These are phyloP conservation scores for Trichopoda pennipes DNA, from an alignment of 2,888 invertebrate genomes.

Conservation along the genomic window DNA sequence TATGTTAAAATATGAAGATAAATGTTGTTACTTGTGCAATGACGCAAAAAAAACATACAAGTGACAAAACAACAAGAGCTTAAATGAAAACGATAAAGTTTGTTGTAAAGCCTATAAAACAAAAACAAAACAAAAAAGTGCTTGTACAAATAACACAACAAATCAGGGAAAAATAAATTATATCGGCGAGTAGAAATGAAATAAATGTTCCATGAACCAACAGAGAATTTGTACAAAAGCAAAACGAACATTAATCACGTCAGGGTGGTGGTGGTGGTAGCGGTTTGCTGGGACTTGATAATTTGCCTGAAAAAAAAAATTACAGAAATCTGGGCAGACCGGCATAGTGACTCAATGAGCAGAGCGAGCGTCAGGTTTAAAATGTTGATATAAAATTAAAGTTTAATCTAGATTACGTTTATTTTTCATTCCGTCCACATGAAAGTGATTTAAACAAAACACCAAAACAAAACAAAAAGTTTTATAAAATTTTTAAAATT, in stretches of 20 bases:
- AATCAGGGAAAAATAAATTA: slow-evolving; percentile 16
- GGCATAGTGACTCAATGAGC: not conserved
- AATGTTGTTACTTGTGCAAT: slow-evolving; percentile 35
- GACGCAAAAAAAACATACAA: not conserved
- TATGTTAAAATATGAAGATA: slow-evolving; percentile 48
- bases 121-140: not conserved
- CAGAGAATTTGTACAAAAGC: slow-evolving; percentile 6
- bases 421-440: too few relatives aligned
- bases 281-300: not conserved
- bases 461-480: too few relatives aligned
- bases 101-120: slow-evolving; percentile 38
- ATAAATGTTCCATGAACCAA: slow-evolving; percentile 34
- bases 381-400: too few relatives aligned
- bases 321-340: not conserved
- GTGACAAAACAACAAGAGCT: not conserved
- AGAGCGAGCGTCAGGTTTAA: too few relatives aligned
- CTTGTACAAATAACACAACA: slow-evolving; percentile 40
- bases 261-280: slow-evolving; percentile 4
- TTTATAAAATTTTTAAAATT: too few relatives aligned
- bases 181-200: slow-evolving; percentile 7
- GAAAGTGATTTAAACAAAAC: too few relatives aligned
- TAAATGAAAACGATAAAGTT: not conserved
- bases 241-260: slow-evolving; percentile 57
- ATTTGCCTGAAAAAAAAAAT: not conserved
- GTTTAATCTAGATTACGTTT: too few relatives aligned